Evolutionary conservation across 2,888 invertebrate genomes (phyloP).

Genomic region (Ormyrus labotus): DNA sequence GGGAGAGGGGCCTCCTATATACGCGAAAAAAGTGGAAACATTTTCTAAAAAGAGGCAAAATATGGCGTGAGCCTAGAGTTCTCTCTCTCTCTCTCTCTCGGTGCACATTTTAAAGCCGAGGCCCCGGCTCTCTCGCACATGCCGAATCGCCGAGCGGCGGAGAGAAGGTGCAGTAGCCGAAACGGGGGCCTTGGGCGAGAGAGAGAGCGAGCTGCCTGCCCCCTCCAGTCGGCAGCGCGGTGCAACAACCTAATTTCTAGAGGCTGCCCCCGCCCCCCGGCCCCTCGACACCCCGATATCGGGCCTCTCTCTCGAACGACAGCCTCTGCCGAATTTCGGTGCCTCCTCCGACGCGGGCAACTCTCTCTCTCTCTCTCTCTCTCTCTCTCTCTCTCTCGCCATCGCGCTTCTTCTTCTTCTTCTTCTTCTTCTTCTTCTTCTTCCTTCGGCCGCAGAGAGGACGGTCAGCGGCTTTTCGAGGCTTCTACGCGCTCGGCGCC

Average conservation of each 20-base stretch:
- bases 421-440: constrained; percentile 50
- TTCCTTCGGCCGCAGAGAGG: constrained; percentile 57
- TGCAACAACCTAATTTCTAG: constrained; percentile 76
- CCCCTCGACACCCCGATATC: constrained; percentile 39
- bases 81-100: not conserved
- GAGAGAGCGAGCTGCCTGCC: constrained; percentile 45
- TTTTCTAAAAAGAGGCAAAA: too few relatives aligned
- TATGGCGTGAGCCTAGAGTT: too few relatives aligned
- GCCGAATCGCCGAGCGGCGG: constrained; percentile 23
- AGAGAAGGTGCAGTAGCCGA: constrained; percentile 59
- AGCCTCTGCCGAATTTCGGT: constrained; percentile 51
- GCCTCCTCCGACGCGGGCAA: constrained; percentile 17
- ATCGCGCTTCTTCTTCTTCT: constrained; percentile 52
- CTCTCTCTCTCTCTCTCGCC: constrained; percentile 43
- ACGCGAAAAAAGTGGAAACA: too few relatives aligned
- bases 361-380: constrained; percentile 37
- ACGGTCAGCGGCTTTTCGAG: constrained; percentile 52
- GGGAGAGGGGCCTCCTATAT: too few relatives aligned
- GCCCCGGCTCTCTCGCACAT: not conserved
- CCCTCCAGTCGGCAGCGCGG: constrained; percentile 64
- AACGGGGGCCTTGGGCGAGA: constrained; percentile 74
- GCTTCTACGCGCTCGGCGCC: constrained; percentile 39
- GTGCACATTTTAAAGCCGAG: constrained; percentile 11
- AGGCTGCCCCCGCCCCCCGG: constrained; percentile 61
- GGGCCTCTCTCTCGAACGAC: constrained; percentile 16